Evolutionary conservation across 2,797 vertebrate genomes (phyloP), one percentile per base, ranked within the genome.

Genomic region (Zalophus californianus): DNA sequence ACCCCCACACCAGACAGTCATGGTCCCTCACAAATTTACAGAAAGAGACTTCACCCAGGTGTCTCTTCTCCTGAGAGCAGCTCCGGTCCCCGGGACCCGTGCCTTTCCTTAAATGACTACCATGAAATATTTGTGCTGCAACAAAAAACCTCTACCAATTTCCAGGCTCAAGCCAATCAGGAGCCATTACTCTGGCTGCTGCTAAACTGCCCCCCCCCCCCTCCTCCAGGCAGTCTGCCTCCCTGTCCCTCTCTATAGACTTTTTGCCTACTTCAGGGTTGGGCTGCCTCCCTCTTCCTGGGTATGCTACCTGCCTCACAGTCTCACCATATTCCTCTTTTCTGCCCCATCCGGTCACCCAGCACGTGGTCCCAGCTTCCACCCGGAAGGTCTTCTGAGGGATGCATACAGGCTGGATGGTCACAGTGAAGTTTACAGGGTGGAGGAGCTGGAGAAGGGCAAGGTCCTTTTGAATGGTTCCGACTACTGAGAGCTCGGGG

Each of bases 341-440:
- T 44, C 41, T 23, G 18, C 97, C 97, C 97, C 97, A 96, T 64
- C 98, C 97, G 0, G 97, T 97, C 64, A 98, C 97, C 97, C 98
- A 98, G 97, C 97, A 98, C 12, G 7, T 0, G 0, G 75, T 94
- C 2, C 35, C 83, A 0, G 52, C 2, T 35, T 68, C 3, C 60
- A 97, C 87, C 54, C 2, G 2, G 77, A 97, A 97, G 25, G 91
- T 0, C 80, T 60, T 92, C 56, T 60, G 79, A 5, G 97, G 97
- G 64, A 97, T 68, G 86, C 97, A 97, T 35, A 98, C 58, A 0
- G 97, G 95, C 89, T 97, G 97, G 93, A 98, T 92, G 85, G 88
- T 98, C 96, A 6, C 94, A 2, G 79, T 66, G 38, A 96, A 91
- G 32, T 95, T 97, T 79, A 97, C 94, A 15, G 91, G 77, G 68